Percentiles rank a stretch among this genome's conserved stretches.
These are phyloP conservation scores for Coracopsis vasa DNA, from an alignment of 2,113 vertebrate genomes.

Conservation along the genomic window DNA sequence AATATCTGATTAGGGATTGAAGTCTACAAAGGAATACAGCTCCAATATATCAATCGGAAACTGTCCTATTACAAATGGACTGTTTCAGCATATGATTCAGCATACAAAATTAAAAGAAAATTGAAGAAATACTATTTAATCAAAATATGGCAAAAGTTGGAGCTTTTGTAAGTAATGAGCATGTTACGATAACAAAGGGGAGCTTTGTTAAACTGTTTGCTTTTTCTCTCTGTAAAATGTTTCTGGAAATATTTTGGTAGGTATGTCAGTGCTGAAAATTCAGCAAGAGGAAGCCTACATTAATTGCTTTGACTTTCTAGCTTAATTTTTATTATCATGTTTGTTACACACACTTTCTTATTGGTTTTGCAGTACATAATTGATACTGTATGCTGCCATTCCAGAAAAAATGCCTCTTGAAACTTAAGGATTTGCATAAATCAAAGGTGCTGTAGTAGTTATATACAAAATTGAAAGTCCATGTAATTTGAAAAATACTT, in stretches of 20 bases:
- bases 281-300: neutral
- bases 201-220: neutral
- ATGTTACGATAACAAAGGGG: neutral
- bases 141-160: neutral
- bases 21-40: neutral
- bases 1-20: constrained; percentile 35
- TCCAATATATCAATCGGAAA: neutral
- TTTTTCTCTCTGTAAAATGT: neutral
- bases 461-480: neutral
- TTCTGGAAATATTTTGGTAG: neutral
- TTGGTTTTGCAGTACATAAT: neutral
- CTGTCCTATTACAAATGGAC: neutral
- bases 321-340: neutral
- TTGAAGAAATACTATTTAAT: neutral
- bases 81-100: neutral
- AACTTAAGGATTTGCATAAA: neutral
- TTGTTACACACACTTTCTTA: neutral
- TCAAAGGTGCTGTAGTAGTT: neutral
- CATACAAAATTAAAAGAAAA: neutral
- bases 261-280: neutral
- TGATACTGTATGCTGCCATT: neutral
- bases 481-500: neutral
- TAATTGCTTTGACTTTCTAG: neutral
- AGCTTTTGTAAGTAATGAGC: neutral
- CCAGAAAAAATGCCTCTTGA: neutral